Evolutionary conservation across 2,113 vertebrate genomes (phyloP).

Genomic region (Boulengeromyrus knoepffleri): DNA sequence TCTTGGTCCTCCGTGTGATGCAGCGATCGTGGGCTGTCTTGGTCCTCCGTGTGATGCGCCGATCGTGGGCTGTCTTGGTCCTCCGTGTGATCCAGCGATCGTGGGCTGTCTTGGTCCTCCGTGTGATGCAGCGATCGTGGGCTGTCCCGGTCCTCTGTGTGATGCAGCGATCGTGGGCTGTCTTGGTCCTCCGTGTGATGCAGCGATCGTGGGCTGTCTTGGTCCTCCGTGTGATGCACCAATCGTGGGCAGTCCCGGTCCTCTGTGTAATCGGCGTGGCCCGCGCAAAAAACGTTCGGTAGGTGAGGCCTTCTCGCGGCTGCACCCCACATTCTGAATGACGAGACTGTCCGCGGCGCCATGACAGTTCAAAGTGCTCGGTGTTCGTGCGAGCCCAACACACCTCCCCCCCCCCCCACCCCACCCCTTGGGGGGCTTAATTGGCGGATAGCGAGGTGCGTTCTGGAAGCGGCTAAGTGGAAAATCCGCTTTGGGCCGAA

Average conservation of each 20-base stretch:
- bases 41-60: no score
- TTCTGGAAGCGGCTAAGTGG: conserved; percentile 50
- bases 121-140: background rate
- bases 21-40: no score
- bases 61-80: no score
- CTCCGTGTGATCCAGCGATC: background rate
- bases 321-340: background rate
- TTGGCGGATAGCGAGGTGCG: conserved; percentile 55
- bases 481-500: conserved; percentile 47
- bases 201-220: no score
- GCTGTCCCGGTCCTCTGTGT: no score
- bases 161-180: no score
- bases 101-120: no score
- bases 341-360: background rate
- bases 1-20: no score
- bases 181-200: background rate
- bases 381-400: background rate
- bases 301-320: background rate
- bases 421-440: conserved; percentile 53
- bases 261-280: background rate
- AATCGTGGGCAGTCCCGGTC: no score
- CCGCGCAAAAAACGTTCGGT: background rate
- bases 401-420: background rate
- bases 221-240: background rate
- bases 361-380: background rate